Percentiles rank a stretch among this genome's conserved stretches.
These are phyloP conservation scores for Sinohyriopsis cumingii DNA, from an alignment of 2,888 invertebrate species.

Conservation along the genomic window DNA sequence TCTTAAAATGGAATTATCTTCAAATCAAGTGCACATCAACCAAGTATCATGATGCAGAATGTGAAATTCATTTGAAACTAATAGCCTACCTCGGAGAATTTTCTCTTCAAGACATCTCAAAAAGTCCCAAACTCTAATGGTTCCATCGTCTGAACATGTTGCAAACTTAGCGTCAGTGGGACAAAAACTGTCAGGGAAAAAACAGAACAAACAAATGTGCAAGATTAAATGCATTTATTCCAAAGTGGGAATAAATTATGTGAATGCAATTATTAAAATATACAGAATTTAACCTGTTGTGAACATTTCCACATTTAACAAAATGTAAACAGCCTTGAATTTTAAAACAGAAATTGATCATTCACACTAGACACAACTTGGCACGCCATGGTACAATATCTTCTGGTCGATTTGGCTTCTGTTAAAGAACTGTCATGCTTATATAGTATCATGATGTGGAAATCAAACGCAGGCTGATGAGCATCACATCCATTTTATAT, in stretches of 20 bases:
- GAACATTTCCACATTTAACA: neutral
- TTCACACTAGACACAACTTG: neutral
- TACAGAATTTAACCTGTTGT: neutral
- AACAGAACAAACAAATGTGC: conserved; percentile 26
- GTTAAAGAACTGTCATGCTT: too few relatives aligned
- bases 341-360: neutral
- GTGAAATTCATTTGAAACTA: neutral
- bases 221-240: conserved; percentile 1
- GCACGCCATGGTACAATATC: neutral
- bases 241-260: conserved; percentile 6
- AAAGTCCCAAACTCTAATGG: conserved; percentile 99
- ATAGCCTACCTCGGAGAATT: conserved; percentile 77
- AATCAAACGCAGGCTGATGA: too few relatives aligned
- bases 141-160: conserved; percentile 99
- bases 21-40: too few relatives aligned
- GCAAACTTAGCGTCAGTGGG: conserved; percentile 99
- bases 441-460: too few relatives aligned
- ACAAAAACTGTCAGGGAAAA: conserved; percentile 86
- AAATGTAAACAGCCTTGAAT: conserved; percentile 7
- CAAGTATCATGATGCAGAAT: too few relatives aligned
- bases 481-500: too few relatives aligned
- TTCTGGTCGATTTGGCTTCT: too few relatives aligned
- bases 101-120: conserved; percentile 93
- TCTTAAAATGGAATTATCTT: too few relatives aligned
- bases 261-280: conserved; percentile 5